These are phyloP conservation scores for Chymomyza fuscimana DNA, from an alignment of 2,888 invertebrate genomes.

Conservation along the genomic window DNA sequence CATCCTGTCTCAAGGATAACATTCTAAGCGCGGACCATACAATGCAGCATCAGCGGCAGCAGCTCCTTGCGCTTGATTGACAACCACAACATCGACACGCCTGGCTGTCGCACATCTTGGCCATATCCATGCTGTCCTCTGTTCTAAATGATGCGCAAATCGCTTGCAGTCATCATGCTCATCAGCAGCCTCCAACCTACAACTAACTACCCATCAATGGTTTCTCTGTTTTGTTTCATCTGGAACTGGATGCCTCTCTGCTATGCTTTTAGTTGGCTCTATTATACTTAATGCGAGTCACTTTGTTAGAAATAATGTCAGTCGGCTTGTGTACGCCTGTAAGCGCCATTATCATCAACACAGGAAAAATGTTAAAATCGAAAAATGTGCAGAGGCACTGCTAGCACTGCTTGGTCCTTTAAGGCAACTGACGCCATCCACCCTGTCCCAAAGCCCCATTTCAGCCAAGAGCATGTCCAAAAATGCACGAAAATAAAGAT, in stretches of 20 bases:
- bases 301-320: constrained; percentile 65
- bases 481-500: constrained; percentile 72
- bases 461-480: constrained; percentile 45
- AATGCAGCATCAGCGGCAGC: constrained; percentile 39
- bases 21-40: constrained; percentile 23
- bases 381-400: constrained; percentile 66
- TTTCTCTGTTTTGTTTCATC: constrained; percentile 66
- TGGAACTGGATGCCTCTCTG: constrained; percentile 28
- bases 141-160: constrained; percentile 67
- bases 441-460: not conserved
- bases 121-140: constrained; percentile 1
- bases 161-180: constrained; percentile 59
- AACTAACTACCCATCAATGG: constrained; percentile 18
- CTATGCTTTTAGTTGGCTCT: constrained; percentile 71
- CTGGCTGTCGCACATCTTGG: constrained; percentile 45
- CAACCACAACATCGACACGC: constrained; percentile 47
- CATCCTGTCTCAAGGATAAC: constrained; percentile 49
- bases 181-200: constrained; percentile 37
- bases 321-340: constrained; percentile 65
- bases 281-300: constrained; percentile 74
- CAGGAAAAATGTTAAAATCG: constrained; percentile 33
- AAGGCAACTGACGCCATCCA: constrained; percentile 9
- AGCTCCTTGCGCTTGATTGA: constrained; percentile 56
- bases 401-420: not conserved
- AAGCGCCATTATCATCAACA: constrained; percentile 69